Evolutionary conservation across 92 coral and sea anemone species (phyloP), one percentile per base, ranked within the genome.

Genomic region (Porites lobata): DNA sequence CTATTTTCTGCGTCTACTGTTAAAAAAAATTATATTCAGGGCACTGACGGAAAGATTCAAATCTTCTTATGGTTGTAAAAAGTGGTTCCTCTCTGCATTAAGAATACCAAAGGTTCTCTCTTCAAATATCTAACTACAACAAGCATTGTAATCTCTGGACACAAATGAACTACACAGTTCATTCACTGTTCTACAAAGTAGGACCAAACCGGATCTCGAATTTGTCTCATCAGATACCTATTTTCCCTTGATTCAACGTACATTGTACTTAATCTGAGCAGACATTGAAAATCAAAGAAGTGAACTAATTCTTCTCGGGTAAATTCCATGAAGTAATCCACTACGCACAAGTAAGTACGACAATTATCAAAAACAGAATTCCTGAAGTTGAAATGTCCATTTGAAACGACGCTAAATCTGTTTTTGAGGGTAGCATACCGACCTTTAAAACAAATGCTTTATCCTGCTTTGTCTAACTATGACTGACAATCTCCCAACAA

Each of bases 161-260:
- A 19, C 53, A 10, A 78, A 78, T 13, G 82, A 78, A 24, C 82
- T 59, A 59, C 24, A 22, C 24, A 22, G 24, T 22, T 22, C 24
- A 22, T 22, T 22, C 82, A 78, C 10, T 6, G 82, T 3, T 78
- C 52, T 78, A 59, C 61, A 5, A 78, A 9, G 22, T 78, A 78
- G 2, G 82, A 78, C 82, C 87, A 83, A 24, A 82, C 57, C 17
- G 79, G 80, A 18, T 72, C 80, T 8, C 72, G 62, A 83, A 83
- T 26, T 12, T 83, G 56, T 13, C 80, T 43, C 57, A 72, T 19
- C 4, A 72, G 50, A 13, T 20, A 43, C 7, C 17, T 72, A 22
- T 72, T 17, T 50, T 72, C 76, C 50, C 57, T 72, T 1, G 58
- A 43, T 13, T 50, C 15, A 22, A 72, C 7, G 50, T 22, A 22